Percentiles rank a stretch among this genome's conserved stretches.
phyloP scores from a whole-genome alignment of 2,888 invertebrate species.

The Rosalia funebris region DNA sequence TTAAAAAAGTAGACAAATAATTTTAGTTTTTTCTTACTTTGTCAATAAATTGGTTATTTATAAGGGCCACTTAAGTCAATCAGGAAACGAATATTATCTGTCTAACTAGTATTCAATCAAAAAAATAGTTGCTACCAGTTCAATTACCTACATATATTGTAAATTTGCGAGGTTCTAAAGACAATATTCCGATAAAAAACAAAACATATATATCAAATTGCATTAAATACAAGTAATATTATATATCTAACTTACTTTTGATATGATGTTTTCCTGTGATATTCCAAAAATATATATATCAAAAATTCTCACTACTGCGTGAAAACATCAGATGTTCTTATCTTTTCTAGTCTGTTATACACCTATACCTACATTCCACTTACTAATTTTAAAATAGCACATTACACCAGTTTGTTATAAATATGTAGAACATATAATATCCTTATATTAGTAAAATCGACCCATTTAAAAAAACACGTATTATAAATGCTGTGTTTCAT shows the following conservation, averaged over 20 bases:
- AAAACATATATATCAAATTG: not conserved
- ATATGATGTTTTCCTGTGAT: conserved; percentile 30
- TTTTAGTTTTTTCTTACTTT: too few relatives aligned
- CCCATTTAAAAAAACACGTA: conserved; percentile 51
- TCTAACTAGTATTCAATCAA: too few relatives aligned
- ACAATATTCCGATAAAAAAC: too few relatives aligned
- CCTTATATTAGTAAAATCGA: conserved; percentile 32
- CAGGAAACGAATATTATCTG: too few relatives aligned
- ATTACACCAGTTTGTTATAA: conserved; percentile 33
- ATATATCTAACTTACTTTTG: conserved; percentile 37
- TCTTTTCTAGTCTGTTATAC: conserved; percentile 50
- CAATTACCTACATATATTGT: too few relatives aligned
- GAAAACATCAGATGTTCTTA: conserved; percentile 53
- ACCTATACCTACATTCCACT: conserved; percentile 51
- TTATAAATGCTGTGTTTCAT: conserved; percentile 56
- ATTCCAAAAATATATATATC: conserved; percentile 32
- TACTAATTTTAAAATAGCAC: conserved; percentile 39
- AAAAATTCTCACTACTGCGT: conserved; percentile 38
- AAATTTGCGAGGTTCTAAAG: too few relatives aligned
- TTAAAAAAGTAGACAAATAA: too few relatives aligned
- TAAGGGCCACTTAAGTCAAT: too few relatives aligned
- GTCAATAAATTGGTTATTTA: too few relatives aligned
- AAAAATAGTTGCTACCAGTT: too few relatives aligned
- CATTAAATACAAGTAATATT: conserved; percentile 12
- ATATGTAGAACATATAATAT: conserved; percentile 27